These are phyloP conservation scores for Pseudolycoriella hygida DNA, from an alignment of 2,888 invertebrate species.

Conservation along the genomic window DNA sequence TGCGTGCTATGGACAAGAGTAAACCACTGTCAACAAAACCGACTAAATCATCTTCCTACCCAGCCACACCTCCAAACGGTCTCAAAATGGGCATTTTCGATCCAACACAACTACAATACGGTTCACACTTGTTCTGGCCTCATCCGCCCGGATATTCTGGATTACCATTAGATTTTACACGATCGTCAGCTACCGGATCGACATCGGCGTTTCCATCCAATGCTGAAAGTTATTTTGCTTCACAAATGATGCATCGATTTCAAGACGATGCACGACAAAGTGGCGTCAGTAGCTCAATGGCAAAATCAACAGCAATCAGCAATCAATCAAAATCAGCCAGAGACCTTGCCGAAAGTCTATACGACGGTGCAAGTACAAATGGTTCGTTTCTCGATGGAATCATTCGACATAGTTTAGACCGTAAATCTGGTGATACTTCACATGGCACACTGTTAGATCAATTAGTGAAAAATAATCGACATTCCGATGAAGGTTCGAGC, in stretches of 20 bases:
- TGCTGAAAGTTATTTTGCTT: slow-evolving; percentile 53
- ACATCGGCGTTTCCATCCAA: slow-evolving; percentile 32
- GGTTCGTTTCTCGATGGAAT: slow-evolving; percentile 67
- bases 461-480: slow-evolving; percentile 41
- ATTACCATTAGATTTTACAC: slow-evolving; percentile 32
- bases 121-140: slow-evolving; percentile 63
- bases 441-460: slow-evolving; percentile 46
- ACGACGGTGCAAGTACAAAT: slow-evolving; percentile 48
- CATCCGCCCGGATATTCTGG: slow-evolving; percentile 36
- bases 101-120: slow-evolving; percentile 43
- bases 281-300: slow-evolving; percentile 7
- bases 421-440: slow-evolving; percentile 33
- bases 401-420: slow-evolving; percentile 63
- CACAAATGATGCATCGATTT: slow-evolving; percentile 63
- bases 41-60: slow-evolving; percentile 34
- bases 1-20: slow-evolving; percentile 14
- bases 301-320: slow-evolving; percentile 7
- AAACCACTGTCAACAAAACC: slow-evolving; percentile 21
- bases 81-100: slow-evolving; percentile 48
- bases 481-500: slow-evolving; percentile 15
- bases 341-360: slow-evolving; percentile 44
- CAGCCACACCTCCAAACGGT: slow-evolving; percentile 45
- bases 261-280: slow-evolving; percentile 45
- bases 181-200: slow-evolving; percentile 29
- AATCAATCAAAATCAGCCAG: slow-evolving; percentile 32